These are phyloP conservation scores for Chloroceryle aenea DNA, from an alignment of 2,113 vertebrate species.

Conservation along the genomic window DNA sequence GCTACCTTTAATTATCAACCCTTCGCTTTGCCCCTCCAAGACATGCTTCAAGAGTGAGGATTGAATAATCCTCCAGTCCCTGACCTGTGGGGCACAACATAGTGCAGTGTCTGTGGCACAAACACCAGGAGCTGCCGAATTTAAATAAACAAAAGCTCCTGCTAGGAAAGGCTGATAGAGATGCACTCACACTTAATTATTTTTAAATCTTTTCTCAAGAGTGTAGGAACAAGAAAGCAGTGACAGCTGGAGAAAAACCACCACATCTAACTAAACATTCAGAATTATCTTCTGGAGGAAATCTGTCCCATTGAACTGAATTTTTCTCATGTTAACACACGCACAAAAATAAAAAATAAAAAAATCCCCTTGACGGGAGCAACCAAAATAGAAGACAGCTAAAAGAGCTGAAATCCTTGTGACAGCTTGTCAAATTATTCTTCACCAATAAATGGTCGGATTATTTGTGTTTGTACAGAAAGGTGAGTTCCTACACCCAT, in stretches of 20 bases:
- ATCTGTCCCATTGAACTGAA: slow-evolving; percentile 43
- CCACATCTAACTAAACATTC: slow-evolving; percentile 13
- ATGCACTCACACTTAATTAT: slow-evolving; percentile 53
- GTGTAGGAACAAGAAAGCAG: slow-evolving; percentile 30
- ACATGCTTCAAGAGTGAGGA: not conserved
- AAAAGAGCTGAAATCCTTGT: not conserved
- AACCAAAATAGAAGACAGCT: slow-evolving; percentile 32
- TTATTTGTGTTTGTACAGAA: not conserved
- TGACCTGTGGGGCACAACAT: not conserved
- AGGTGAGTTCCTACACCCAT: not conserved
- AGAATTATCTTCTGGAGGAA: slow-evolving; percentile 56
- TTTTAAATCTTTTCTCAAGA: slow-evolving; percentile 56
- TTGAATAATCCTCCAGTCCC: not conserved
- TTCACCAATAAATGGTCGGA: not conserved
- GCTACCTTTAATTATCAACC: not conserved
- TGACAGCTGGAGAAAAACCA: slow-evolving; percentile 59
- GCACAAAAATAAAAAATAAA: not conserved
- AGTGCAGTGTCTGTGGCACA: not conserved
- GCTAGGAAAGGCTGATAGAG: slow-evolving; percentile 13
- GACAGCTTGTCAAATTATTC: not conserved
- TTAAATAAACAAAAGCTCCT: slow-evolving; percentile 47
- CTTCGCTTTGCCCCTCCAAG: not conserved
- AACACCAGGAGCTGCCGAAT: not conserved
- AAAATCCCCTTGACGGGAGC: slow-evolving; percentile 5
- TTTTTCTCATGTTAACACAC: not conserved